Conservation (phyloP, 92 coral and sea anemone species). For the Scolanthus callimorphus region DNA sequence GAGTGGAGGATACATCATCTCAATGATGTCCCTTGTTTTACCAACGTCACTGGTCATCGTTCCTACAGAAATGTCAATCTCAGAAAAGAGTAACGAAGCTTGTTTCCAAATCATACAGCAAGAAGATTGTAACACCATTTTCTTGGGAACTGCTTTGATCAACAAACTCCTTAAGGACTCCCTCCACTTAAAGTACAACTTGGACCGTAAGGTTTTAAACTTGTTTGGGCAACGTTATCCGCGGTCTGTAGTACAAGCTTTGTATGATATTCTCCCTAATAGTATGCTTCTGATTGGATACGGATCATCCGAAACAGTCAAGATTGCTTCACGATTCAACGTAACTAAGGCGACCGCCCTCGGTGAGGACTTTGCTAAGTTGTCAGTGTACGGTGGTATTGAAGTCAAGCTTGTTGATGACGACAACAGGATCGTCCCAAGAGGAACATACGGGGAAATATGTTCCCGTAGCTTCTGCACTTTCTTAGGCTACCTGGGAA, state of each 20-base stretch:
- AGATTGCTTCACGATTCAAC: background rate
- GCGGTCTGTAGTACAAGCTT: background rate
- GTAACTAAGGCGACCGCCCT: background rate
- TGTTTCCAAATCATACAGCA: slow-evolving; percentile 4
- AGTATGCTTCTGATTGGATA: background rate
- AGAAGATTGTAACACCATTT: background rate
- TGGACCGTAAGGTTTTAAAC: background rate
- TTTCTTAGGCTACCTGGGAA: slow-evolving; percentile 28
- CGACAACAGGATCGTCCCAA: slow-evolving; percentile 11
- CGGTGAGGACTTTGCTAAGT: slow-evolving; percentile 8
- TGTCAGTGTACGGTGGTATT: slow-evolving; percentile 5
- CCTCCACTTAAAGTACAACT: slow-evolving; percentile 6
- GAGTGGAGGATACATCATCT: background rate
- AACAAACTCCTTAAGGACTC: background rate
- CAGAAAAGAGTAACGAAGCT: background rate
- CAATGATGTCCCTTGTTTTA: background rate
- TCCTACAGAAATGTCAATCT: slow-evolving; percentile 3
- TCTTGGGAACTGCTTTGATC: background rate
- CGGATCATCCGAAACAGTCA: background rate
- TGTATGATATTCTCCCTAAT: background rate
- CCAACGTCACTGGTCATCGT: background rate
- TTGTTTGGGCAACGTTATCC: background rate
- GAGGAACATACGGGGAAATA: slow-evolving; percentile 26
- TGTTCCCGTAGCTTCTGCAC: slow-evolving; percentile 15
- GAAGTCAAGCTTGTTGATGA: slow-evolving; percentile 22